These are phyloP conservation scores for Leptodactylus fallax DNA, from an alignment of 2,797 vertebrate genomes.

Conservation along the genomic window DNA sequence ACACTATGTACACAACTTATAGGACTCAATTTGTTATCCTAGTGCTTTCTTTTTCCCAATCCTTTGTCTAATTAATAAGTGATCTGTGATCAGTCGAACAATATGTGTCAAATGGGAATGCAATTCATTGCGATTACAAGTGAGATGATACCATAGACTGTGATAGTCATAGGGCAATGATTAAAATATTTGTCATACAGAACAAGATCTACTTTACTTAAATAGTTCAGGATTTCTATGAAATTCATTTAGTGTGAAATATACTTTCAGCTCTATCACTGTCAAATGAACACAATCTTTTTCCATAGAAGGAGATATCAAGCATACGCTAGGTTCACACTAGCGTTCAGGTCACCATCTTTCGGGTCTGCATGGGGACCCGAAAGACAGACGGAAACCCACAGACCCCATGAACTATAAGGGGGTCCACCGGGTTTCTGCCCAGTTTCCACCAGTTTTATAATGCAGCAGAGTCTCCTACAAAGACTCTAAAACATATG, in stretches of 20 bases:
- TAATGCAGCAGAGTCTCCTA: too few species aligned
- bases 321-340: too few species aligned
- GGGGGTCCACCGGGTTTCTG: too few species aligned
- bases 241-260: background rate
- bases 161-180: background rate
- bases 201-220: background rate
- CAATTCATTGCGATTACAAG: constrained; percentile 17
- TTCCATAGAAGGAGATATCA: background rate
- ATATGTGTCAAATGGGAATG: background rate
- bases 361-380: too few species aligned
- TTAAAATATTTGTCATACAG: background rate
- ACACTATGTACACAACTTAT: constrained; percentile 20
- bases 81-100: background rate
- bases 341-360: too few species aligned
- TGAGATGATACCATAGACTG: background rate
- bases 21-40: background rate
- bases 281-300: background rate
- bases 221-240: background rate
- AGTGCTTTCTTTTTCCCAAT: background rate
- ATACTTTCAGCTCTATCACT: background rate
- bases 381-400: too few species aligned
- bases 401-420: too few species aligned
- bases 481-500: too few species aligned
- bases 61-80: background rate
- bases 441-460: too few species aligned